Conservation (phyloP, 2,797 vertebrate species). For the Micromesistius poutassou region DNA sequence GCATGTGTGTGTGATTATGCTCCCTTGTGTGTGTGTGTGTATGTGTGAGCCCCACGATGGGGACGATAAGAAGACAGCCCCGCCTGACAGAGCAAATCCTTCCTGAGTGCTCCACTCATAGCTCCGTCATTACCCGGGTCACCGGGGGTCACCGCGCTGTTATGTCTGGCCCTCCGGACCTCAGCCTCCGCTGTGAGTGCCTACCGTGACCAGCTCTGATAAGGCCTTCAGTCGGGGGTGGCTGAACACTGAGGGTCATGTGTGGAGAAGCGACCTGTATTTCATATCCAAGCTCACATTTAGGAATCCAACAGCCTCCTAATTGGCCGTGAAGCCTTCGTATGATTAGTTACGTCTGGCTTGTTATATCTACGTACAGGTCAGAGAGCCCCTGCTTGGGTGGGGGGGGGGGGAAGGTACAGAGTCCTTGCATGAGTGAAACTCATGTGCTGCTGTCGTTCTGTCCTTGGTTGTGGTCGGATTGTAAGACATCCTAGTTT, state of each 20-base stretch:
- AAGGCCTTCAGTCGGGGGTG: background rate
- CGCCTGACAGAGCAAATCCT: slow-evolving; percentile 39
- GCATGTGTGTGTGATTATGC: slow-evolving; percentile 13
- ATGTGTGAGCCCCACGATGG: slow-evolving; percentile 12
- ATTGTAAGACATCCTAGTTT: background rate
- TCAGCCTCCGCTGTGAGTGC: background rate
- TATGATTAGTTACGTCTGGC: background rate
- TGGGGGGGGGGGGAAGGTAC: background rate
- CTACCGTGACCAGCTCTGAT: background rate
- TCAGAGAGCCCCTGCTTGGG: background rate
- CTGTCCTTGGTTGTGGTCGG: background rate
- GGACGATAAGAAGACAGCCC: slow-evolving; percentile 24
- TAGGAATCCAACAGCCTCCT: background rate
- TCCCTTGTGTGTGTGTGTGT: slow-evolving; percentile 9
- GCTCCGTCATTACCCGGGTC: slow-evolving; percentile 62
- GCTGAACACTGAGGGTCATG: background rate
- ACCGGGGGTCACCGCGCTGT: slow-evolving; percentile 37
- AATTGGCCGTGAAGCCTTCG: background rate
- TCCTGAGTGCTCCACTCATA: slow-evolving; percentile 42
- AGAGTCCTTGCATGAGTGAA: background rate
- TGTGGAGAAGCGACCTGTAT: background rate
- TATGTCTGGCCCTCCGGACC: slow-evolving; percentile 4
- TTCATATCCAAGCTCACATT: background rate
- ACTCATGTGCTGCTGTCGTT: background rate
- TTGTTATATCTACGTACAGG: background rate